Evolutionary conservation across 2,797 vertebrate genomes (phyloP).

Genomic region (Gymnocypris eckloni): DNA sequence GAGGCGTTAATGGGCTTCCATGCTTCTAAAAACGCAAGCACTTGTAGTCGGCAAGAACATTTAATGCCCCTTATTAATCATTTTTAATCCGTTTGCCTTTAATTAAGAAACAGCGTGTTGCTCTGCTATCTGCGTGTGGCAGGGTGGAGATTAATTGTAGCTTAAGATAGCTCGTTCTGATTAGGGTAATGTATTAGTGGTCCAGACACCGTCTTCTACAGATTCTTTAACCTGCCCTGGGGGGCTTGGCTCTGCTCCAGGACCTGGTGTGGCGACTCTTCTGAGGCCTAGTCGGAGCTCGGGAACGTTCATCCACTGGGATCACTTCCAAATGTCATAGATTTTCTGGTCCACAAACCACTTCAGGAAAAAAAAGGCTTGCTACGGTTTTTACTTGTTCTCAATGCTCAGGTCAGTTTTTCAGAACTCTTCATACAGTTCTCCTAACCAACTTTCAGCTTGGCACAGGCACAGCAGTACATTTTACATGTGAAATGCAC

Average conservation of each 20-base stretch:
- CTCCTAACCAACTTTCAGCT: not conserved
- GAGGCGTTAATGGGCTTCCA: constrained; percentile 76
- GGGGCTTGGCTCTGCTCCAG: constrained; percentile 88
- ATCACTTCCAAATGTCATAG: constrained; percentile 7
- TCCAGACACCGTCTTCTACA: constrained; percentile 91
- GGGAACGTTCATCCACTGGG: constrained; percentile 1
- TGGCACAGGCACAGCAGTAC: not conserved
- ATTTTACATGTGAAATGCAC: not conserved
- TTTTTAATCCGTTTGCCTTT: constrained; percentile 99
- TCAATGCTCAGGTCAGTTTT: not conserved
- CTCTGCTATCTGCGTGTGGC: constrained; percentile 99
- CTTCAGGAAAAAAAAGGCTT: constrained; percentile 3
- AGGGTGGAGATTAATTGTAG: constrained; percentile 99
- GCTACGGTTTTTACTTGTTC: not conserved
- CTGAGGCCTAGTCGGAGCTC: not conserved
- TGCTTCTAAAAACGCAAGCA: constrained; percentile 73
- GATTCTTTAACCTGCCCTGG: constrained; percentile 88
- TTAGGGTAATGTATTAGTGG: constrained; percentile 99
- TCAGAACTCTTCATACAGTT: not conserved
- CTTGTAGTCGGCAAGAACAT: constrained; percentile 99
- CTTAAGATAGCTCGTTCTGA: constrained; percentile 99
- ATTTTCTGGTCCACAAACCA: not conserved
- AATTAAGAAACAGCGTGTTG: constrained; percentile 99
- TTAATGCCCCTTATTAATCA: constrained; percentile 99
- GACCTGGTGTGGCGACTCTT: constrained; percentile 17